Base-by-base conservation (phyloP, 1,140 invertebrate genomes). In the Epicauta chinensis region DNA sequence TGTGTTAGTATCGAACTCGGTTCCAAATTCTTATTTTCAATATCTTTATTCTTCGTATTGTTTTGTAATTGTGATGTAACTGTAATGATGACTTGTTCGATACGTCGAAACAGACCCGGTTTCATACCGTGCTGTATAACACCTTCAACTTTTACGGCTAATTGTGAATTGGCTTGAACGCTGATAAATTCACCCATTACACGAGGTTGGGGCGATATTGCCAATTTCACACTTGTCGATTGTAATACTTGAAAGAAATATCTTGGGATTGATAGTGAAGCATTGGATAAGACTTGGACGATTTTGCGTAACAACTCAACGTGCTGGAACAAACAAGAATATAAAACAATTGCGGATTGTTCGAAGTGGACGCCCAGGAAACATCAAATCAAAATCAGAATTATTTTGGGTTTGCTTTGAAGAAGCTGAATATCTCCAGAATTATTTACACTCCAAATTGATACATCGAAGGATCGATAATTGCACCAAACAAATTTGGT, bases 201-300 rank as follows among this genome's bases (percentile, higher is more conserved):
- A 56, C 86, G 73, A 0, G 89, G 89, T 68, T 91, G 89, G 0
- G 91, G 91, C 23, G 84, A 87, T 6, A 95, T 81, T 1, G 89
- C 87, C 38, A 95, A 69, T 74, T 91, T 81, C 1, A 91, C 81
- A 48, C 78, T 81, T 5, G 91, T 94, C 1, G 81, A 82, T 69
- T 94, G 91, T 7, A 93, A 71, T 4, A 83, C 81, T 77, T 95
- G 91, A 73, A 92, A 95, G 68, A 92, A 92, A 63, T 86, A 93
- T 31, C 93, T 75, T 12, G 93, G 89, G 59, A 89, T 80, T 32
- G 84, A 80, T 6, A 90, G 67, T 15, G 83, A 81, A 12, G 83
- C 78, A 48, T 75, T 77, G 30, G 81, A 75, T 31, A 91, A 65
- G n/a, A 83, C 72, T 34, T 80, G 75, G 1, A 84, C 81, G 48